Evolutionary conservation across 2,113 vertebrate species (phyloP).

Genomic region (Monopterus albus): DNA sequence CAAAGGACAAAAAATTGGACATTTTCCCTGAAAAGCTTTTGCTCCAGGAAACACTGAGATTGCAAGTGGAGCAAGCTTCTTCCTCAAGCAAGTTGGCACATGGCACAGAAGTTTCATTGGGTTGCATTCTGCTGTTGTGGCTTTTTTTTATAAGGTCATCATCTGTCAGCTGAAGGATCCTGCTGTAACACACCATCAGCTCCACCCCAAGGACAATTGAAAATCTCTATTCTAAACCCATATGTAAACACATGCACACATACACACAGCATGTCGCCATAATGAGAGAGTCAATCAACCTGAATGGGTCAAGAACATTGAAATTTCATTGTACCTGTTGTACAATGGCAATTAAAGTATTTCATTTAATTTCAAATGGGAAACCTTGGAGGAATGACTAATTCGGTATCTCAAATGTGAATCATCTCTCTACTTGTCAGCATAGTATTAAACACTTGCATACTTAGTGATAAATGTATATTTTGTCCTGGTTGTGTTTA

Average conservation of each 20-base stretch:
- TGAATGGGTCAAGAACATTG: slow-evolving; percentile 19
- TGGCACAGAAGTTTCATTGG: slow-evolving; percentile 24
- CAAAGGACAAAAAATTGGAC: neutral
- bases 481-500: too few relatives aligned
- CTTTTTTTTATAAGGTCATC: slow-evolving; percentile 49
- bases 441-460: too few relatives aligned
- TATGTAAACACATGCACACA: slow-evolving; percentile 7
- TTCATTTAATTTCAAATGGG: neutral
- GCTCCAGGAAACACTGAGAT: neutral
- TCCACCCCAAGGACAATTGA: slow-evolving; percentile 22
- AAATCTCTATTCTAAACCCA: slow-evolving; percentile 7
- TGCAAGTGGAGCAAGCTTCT: neutral
- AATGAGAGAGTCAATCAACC: slow-evolving; percentile 14
- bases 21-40: neutral
- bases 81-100: slow-evolving; percentile 46
- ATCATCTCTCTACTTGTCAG: neutral
- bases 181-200: slow-evolving; percentile 3
- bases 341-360: too few relatives aligned
- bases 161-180: slow-evolving; percentile 52
- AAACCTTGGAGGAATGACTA: neutral
- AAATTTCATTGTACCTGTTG: slow-evolving; percentile 15
- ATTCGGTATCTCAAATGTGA: neutral
- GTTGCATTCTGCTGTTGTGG: neutral
- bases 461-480: too few relatives aligned
- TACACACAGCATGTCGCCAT: slow-evolving; percentile 7